Conservation (phyloP, 2,113 vertebrate genomes). For the Narcine bancroftii region DNA sequence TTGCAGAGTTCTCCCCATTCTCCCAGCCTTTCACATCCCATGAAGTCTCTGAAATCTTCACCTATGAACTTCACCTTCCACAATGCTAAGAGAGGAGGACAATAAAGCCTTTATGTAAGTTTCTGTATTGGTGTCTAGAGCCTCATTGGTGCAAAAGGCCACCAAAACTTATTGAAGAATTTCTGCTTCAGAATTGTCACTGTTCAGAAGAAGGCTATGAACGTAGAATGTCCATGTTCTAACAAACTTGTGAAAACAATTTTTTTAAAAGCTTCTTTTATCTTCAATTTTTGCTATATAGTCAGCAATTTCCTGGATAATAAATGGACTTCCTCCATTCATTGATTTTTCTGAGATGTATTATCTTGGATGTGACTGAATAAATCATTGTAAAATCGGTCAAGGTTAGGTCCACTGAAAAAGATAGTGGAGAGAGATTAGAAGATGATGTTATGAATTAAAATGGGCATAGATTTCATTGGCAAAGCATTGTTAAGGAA, state of each 20-base stretch:
- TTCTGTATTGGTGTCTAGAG: no score
- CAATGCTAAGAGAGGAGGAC: no score
- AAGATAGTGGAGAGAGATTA: not conserved
- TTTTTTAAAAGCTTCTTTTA: not conserved
- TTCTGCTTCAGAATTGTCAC: not conserved
- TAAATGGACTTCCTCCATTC: not conserved
- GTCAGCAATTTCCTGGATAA: no score
- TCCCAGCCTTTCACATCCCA: no score
- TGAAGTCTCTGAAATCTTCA: no score
- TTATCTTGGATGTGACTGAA: not conserved
- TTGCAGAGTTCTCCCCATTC: no score
- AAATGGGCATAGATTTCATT: not conserved
- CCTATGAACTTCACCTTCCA: no score
- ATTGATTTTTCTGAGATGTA: not conserved
- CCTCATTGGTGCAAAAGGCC: no score
- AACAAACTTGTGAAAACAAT: not conserved
- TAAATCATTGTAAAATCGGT: not conserved
- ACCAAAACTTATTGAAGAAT: no score
- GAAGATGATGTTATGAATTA: not conserved
- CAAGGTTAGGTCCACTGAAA: not conserved
- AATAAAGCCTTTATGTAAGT: no score
- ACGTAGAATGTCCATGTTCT: not conserved
- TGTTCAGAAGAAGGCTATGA: not conserved
- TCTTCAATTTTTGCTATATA: not conserved
- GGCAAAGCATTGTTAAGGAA: not conserved